phyloP scores from a whole-genome alignment of 2,888 invertebrate genomes.

The Meteorus cinctellus region DNA sequence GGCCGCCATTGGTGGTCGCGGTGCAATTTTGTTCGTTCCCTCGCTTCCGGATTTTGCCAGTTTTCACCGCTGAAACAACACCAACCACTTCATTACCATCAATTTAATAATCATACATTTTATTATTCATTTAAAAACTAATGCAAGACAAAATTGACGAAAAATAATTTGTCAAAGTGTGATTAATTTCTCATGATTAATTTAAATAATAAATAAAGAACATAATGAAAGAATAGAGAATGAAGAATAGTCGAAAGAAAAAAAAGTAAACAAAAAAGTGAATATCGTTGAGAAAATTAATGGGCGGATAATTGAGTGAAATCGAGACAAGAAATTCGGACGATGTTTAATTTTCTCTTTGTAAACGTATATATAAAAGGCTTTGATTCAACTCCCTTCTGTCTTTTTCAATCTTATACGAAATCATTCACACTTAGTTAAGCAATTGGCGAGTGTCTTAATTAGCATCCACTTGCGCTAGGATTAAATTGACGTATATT shows the following conservation, averaged over 20 bases:
- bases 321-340: not conserved
- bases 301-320: not conserved
- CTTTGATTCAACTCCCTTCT: not conserved
- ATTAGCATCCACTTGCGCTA: not conserved
- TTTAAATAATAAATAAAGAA: no score
- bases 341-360: not conserved
- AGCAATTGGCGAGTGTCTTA: not conserved
- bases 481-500: not conserved
- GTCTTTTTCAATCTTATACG: not conserved
- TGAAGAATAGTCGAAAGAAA: no score
- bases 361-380: no score
- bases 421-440: not conserved
- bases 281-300: no score
- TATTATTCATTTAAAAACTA: not conserved
- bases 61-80: slow-evolving; percentile 57
- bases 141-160: no score
- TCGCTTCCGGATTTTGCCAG: slow-evolving; percentile 60
- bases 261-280: no score
- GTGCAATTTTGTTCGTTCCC: slow-evolving; percentile 59
- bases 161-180: no score
- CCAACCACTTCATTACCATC: slow-evolving; percentile 29
- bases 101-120: slow-evolving; percentile 13
- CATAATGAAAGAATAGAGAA: no score
- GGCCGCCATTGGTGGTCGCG: slow-evolving; percentile 69
- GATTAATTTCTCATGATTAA: no score